Evolutionary conservation across 2,888 invertebrate genomes (phyloP), one percentile per base, ranked within the genome.

Genomic region (Carterocephalus palaemon): DNA sequence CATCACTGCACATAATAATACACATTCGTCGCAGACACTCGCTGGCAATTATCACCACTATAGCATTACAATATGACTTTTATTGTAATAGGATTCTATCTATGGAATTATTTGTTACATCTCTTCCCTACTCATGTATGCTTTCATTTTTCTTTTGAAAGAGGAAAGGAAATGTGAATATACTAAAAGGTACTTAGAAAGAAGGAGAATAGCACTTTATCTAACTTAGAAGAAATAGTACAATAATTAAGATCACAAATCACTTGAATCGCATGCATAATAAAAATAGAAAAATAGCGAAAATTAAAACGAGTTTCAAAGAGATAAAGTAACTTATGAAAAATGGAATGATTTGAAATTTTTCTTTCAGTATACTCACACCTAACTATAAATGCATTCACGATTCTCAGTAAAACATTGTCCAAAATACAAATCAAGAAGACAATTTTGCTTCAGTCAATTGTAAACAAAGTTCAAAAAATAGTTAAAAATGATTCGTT

Each of bases 101-200:
- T 76, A 78, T 82, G 82, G 81, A 84, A 83, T 82, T 72, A 75
- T 66, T 70, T 62, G 66, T 74, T 70, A 75, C 69, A 63, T 54
- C 59, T 67, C 63, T 59, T 63, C 65, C 68, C 66, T 69, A 63
- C 64, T 59, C 67, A 69, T 65, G 62, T 67, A 62, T 54, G 60
- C 85, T 85, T 85, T 86, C 85, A 86, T 86, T 86, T 86, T 85
- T 85, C 85, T 85, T 85, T 83, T 79, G 70, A 78, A 73, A 74
- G 60, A 59, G 62, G 17, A 60, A 63, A 62, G 56, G 61, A 62
- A 62, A 73, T 75, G 84, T 81, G 83, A 85, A 82, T 83, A 83
- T 82, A 85, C 83, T 69, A 75, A 83, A 82, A 82, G 75, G 62
- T 47, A 48, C 38, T 51, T 51, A 43, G 51, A 57, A 60, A 61